Percentiles rank a stretch among this genome's conserved stretches.
These are phyloP conservation scores for Fringilla coelebs DNA, from an alignment of 2,797 vertebrate species.

Conservation along the genomic window DNA sequence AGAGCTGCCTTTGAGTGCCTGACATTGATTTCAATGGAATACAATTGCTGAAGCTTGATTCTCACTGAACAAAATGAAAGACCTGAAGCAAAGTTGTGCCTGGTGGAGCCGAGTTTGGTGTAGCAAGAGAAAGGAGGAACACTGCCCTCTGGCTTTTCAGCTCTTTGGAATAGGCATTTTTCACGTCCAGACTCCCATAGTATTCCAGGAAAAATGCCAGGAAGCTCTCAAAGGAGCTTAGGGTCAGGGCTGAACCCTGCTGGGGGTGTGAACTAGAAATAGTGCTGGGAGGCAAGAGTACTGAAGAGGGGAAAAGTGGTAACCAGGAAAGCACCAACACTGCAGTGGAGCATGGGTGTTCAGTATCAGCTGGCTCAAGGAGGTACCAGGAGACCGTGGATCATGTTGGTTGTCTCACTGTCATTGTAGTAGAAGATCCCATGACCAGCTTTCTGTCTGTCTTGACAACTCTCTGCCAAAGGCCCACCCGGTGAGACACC, in stretches of 20 bases:
- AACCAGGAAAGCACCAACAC: background rate
- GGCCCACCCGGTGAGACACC: background rate
- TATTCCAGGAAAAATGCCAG: background rate
- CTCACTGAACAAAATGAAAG: background rate
- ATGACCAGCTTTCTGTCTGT: background rate
- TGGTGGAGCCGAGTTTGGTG: background rate
- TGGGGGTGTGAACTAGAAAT: background rate
- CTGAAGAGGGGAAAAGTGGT: background rate
- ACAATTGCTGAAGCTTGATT: background rate
- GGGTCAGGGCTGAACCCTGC: background rate
- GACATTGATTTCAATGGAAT: background rate
- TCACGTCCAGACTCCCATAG: background rate
- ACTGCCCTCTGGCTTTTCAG: constrained; percentile 36
- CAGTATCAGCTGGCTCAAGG: background rate
- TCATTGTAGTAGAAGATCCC: background rate
- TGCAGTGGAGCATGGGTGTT: background rate
- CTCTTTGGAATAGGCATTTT: background rate
- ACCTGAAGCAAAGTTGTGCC: background rate
- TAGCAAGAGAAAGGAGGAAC: background rate
- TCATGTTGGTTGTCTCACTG: background rate
- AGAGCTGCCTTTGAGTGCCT: background rate
- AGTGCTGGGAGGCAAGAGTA: background rate
- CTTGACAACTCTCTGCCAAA: background rate
- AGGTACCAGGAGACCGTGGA: background rate
- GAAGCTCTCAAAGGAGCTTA: background rate